Evolutionary conservation across 2,113 vertebrate genomes (phyloP), one percentile per base, ranked within the genome.

Genomic region (Potamarius usumacintae): DNA sequence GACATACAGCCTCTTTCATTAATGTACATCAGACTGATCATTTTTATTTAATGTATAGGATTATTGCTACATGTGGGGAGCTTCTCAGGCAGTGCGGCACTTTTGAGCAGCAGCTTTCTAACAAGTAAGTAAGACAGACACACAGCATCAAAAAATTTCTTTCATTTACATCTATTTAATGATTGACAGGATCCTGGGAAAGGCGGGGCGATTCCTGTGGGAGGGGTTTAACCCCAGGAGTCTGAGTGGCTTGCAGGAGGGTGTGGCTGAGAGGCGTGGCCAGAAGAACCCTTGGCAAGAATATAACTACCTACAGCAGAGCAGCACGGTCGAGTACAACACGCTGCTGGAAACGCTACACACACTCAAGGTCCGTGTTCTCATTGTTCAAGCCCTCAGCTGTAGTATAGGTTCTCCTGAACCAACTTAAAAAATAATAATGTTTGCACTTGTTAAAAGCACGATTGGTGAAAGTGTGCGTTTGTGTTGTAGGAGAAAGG

Each of bases 241-340:
- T 91, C 95, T 99, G 91, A 94, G 96, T 0, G 96, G 97, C 67
- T 95, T 98, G 87, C 98, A 98, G 90, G 98, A 99, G 20, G 90
- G 95, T 89, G 91, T 94, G 88, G 87, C 94, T 0, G 98, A 99
- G 82, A 96, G 95, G 93, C 97, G 95, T 93, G 95, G 90, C 79
- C 85, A 92, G 89, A 97, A 94, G 93, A 99, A 98, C 90, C 98
- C 98, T 1, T 99, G 98, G 98, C 98, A 98, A 91, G 98, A 99
- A 4, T 97, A 98, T 92, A 99, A 98, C 93, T 99, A 98, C 85
- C 96, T 99, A 8, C 95, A 97, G 94, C 97, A 96, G 89, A 97
- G 96, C 62, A 96, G 94, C 88, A 94, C 95, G 0, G 95, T 94
- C 0, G 97, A 98, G 84, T 96, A 97, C 67, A 96, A 95, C 92